These are phyloP conservation scores for Peromyscus leucopus DNA, from an alignment of 2,113 vertebrate genomes.

Conservation along the genomic window DNA sequence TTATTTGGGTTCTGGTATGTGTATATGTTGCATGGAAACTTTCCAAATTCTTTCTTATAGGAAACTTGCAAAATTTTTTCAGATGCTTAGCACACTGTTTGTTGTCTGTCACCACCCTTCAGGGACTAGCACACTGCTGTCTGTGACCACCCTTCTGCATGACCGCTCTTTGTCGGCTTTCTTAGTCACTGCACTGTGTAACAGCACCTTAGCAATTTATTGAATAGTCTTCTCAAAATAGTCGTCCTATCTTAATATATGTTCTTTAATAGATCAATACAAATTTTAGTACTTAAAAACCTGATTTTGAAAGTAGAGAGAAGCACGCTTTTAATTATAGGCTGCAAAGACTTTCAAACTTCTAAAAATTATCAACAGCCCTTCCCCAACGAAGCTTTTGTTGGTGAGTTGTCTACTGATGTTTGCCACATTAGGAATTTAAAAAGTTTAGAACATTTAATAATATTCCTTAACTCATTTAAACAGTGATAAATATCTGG, in stretches of 20 bases:
- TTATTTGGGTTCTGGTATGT: conserved; percentile 3
- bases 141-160: neutral
- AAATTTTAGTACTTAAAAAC: conserved; percentile 29
- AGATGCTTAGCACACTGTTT: neutral
- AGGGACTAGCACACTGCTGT: too few relatives aligned
- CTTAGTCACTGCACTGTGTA: neutral
- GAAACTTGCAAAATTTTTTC: neutral
- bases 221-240: neutral
- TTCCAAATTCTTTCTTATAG: neutral
- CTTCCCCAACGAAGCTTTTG: neutral
- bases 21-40: neutral
- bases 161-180: neutral
- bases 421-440: conserved; percentile 9
- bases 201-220: neutral
- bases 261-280: neutral
- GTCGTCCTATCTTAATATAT: neutral
- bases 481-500: neutral
- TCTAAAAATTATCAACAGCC: neutral
- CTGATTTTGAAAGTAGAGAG: neutral
- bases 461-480: neutral
- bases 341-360: neutral
- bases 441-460: conserved; percentile 45
- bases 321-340: neutral
- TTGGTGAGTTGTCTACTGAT: neutral
- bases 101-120: too few relatives aligned